Base-by-base conservation (phyloP, 1,140 invertebrate genomes). In the Diorhabda sublineata region DNA sequence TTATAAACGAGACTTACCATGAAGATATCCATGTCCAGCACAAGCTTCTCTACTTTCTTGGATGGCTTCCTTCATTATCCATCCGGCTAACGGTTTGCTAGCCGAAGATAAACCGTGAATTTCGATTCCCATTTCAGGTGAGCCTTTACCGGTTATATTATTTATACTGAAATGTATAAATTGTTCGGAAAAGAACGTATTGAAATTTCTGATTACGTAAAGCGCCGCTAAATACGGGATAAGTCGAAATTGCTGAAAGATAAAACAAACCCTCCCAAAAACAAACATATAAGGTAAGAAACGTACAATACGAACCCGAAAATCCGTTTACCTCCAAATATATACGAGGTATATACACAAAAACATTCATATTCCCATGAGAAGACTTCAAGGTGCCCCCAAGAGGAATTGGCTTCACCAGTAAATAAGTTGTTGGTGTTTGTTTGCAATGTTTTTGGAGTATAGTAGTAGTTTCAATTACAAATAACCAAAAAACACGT, bases 11-110 rank as follows among this genome's bases (percentile, higher is more conserved):
- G 4, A 69, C 71, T 64, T 82, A 86, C 94, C 88, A 86, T 92
- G 86, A 3, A 92, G 81, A 76, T 90, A 92, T 4, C 90, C 91
- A 79, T 92, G 90, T 60, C 95, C 95, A 8, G 93, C 95, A 81
- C 94, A 96, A 4, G 93, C 91, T 82, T 96, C 94, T 74, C 95
- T 83, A 76, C 91, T 94, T 81, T 98, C 95, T 82, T 98, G 95
- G 73, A 97, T 92, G 5, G 89, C 90, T 81, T 94, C 90, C 59
- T 92, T 83, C 61, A 89, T 89, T 1, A 87, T 84, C 96, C 96
- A 98, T 2, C 92, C 89, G 42, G 91, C 86, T 11, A 96, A 75
- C 1, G 96, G 93, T 84, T 98, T 99, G 11, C 87, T 87, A 68
- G 91, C 89, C 64, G 92, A 97, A 9, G 95, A 94, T 67, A 98